A percentile compares a stretch with the other conserved stretches of the same genome.
Conservation (phyloP, 2,797 vertebrate genomes). For the Galago senegalensis region DNA sequence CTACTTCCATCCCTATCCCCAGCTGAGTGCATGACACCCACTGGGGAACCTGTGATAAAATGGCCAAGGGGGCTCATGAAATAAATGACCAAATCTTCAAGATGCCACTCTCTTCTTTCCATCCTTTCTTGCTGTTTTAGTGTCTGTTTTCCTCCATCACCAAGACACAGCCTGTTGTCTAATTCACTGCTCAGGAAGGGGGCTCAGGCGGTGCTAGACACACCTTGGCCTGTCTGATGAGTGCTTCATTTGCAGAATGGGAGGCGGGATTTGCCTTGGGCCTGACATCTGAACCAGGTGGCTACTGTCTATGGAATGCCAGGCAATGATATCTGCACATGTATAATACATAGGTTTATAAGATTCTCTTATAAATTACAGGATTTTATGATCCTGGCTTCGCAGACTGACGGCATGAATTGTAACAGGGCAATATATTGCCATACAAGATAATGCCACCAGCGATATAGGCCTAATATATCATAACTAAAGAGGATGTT, state of each 20-base stretch:
- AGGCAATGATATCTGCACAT: neutral
- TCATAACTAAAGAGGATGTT: conserved; percentile 34
- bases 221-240: neutral
- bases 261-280: neutral
- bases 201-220: neutral
- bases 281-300: conserved; percentile 17
- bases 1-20: neutral
- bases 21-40: neutral
- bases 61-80: neutral
- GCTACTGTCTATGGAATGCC: neutral
- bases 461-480: neutral
- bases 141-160: conserved; percentile 17
- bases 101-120: neutral
- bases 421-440: neutral
- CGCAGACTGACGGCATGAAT: conserved; percentile 72
- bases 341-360: conserved; percentile 69
- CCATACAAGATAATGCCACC: conserved; percentile 55
- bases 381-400: conserved; percentile 67
- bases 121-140: neutral
- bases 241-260: neutral
- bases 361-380: neutral
- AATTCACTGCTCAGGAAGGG: neutral
- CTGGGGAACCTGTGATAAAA: neutral
- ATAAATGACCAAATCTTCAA: neutral
- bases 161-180: neutral